phyloP scores from a whole-genome alignment of 1,140 invertebrate genomes.

The Drosophila lowei region DNA sequence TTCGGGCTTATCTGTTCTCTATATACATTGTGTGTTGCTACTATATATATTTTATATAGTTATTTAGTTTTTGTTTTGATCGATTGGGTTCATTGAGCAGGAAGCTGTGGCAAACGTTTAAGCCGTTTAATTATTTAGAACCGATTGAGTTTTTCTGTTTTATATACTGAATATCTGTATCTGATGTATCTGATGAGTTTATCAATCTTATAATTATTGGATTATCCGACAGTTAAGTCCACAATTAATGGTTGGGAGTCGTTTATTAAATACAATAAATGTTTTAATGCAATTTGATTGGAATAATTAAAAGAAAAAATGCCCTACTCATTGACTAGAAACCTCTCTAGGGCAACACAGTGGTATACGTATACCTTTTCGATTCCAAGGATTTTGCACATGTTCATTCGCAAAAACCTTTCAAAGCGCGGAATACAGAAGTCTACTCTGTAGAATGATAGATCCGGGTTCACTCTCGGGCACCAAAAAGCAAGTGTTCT shows the following conservation, averaged over 20 bases:
- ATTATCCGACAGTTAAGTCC: slow-evolving; percentile 4
- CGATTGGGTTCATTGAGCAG: slow-evolving; percentile 23
- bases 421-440: too few species aligned
- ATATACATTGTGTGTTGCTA: too few species aligned
- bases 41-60: slow-evolving; percentile 3
- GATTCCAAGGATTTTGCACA: too few species aligned
- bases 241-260: slow-evolving; percentile 17
- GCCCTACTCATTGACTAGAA: too few species aligned
- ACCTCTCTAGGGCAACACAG: too few species aligned
- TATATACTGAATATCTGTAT: too few species aligned
- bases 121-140: slow-evolving; percentile 18
- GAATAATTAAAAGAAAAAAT: not conserved
- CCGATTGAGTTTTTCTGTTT: not conserved
- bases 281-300: not conserved
- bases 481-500: too few species aligned
- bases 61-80: slow-evolving; percentile 13
- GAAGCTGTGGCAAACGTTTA: slow-evolving; percentile 19
- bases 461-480: too few species aligned
- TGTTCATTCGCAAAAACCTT: too few species aligned
- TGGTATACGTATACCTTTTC: too few species aligned
- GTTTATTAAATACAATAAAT: slow-evolving; percentile 15
- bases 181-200: not conserved
- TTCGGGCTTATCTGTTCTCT: slow-evolving; percentile 27
- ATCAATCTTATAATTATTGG: slow-evolving; percentile 17
- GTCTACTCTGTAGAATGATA: too few species aligned